Evolutionary conservation across 2,113 vertebrate genomes (phyloP), one percentile per base, ranked within the genome.

Genomic region (Lepus europaeus): DNA sequence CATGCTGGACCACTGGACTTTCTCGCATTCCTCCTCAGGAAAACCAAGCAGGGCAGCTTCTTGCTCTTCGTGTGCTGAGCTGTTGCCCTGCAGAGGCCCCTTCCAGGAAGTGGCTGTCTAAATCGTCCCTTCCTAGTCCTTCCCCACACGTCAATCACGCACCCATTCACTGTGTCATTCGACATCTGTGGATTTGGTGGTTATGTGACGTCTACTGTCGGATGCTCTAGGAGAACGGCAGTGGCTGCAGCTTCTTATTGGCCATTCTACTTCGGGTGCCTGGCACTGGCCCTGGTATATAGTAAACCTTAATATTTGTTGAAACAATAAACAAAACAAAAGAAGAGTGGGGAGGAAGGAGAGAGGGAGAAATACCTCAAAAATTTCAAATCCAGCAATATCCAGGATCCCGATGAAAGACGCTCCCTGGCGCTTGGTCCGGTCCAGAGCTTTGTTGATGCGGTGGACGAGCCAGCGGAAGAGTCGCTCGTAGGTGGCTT

Each of bases 391-490:
- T 31, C 99, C 99, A 78, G 99, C 99, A 45, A 99, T 99, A 88
- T 99, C 99, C 98, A 99, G 98, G 97, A 99, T 99, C 1, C 99
- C 99, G 59, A 99, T 99, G 94, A 99, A 99, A 61, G 99, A 99
- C 0, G 99, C 99, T 16, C 99, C 99, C 97, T 99, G 99, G 0
- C 99, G 98, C 82, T 99, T 99, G 97, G 99, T 99, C 97, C 99
- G 98, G 96, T 99, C 99, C 97, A 99, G 97, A 77, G 99, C 99
- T 98, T 99, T 99, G 96, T 99, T 99, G 90, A 99, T 99, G 56
- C 99, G 99, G 97, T 99, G 99, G 36, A 99, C 99, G 1, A 99
- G 99, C 99, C 99, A 99, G 96, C 99, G 99, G 97, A 99, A 99
- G 33, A 99, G 99, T 13, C 99, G 99, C 96, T 99, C 99, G 0